Conservation (phyloP, 2,113 vertebrate species). For the Etheostoma spectabile region DNA sequence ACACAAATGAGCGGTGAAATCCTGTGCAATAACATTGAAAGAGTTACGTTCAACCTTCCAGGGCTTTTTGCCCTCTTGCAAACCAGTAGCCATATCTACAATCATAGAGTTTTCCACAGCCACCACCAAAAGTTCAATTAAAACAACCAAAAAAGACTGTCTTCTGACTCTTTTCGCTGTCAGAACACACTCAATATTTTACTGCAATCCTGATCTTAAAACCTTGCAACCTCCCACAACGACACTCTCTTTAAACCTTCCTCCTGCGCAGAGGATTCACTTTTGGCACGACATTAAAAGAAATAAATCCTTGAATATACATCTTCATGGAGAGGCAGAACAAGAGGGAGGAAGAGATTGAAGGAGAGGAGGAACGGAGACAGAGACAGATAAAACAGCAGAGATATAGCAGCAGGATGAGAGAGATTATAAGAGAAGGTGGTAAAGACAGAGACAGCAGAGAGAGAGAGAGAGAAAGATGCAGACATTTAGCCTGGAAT, state of each 20-base stretch:
- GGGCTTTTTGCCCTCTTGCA: conserved; percentile 3
- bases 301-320: conserved; percentile 62
- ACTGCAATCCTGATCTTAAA: conserved; percentile 50
- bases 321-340: conserved; percentile 50
- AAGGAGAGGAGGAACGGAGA: conserved; percentile 18
- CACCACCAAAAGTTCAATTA: background rate
- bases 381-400: conserved; percentile 20
- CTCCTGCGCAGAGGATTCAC: conserved; percentile 48
- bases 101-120: conserved; percentile 8
- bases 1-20: conserved; percentile 35
- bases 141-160: conserved; percentile 19
- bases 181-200: conserved; percentile 60
- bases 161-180: conserved; percentile 35
- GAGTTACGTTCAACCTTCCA: conserved; percentile 20
- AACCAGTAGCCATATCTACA: conserved; percentile 3
- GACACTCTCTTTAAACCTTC: conserved; percentile 36
- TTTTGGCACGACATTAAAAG: conserved; percentile 65
- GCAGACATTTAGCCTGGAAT: conserved; percentile 58
- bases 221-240: conserved; percentile 34
- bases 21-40: conserved; percentile 28
- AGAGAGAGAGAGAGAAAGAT: conserved; percentile 1
- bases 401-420: conserved; percentile 17
- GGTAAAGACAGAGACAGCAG: background rate
- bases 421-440: background rate
- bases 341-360: conserved; percentile 34